phyloP scores from a whole-genome alignment of 1,140 invertebrate genomes.

The Nephila pilipes region DNA sequence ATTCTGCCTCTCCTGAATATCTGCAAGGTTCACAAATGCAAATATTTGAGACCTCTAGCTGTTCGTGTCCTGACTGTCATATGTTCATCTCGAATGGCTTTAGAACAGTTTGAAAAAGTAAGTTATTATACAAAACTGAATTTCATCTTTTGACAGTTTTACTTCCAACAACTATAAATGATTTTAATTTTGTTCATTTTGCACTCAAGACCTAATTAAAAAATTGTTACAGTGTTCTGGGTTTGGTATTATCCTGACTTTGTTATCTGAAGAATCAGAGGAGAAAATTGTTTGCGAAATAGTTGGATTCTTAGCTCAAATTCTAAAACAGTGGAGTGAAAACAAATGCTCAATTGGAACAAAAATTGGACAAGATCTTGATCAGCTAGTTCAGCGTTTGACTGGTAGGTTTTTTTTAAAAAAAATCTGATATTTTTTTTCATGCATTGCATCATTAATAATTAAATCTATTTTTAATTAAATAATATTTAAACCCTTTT shows the following conservation, averaged over 20 bases:
- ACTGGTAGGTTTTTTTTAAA: conserved; percentile 45
- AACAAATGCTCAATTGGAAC: conserved; percentile 34
- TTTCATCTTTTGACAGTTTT: neutral
- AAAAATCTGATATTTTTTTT: neutral
- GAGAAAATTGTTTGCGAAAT: conserved; percentile 68
- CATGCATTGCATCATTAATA: neutral
- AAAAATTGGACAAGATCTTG: conserved; percentile 55
- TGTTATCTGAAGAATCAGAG: conserved; percentile 58
- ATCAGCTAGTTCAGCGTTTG: conserved; percentile 29
- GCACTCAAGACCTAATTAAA: neutral
- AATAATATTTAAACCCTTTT: too few relatives aligned
- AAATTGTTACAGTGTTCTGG: conserved; percentile 51
- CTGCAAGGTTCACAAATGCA: conserved; percentile 63
- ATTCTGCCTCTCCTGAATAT: conserved; percentile 55
- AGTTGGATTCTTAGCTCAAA: conserved; percentile 62
- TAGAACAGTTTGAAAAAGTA: conserved; percentile 69
- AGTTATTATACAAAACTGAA: neutral
- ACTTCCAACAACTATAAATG: neutral
- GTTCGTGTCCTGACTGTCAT: conserved; percentile 65
- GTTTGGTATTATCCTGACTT: neutral
- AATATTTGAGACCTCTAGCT: conserved; percentile 60
- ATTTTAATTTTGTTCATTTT: neutral
- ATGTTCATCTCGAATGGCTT: conserved; percentile 17
- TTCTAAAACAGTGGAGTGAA: conserved; percentile 73
- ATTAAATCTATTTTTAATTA: too few relatives aligned